These are phyloP conservation scores for Heliconius cydno DNA, from an alignment of 2,888 invertebrate species.

Conservation along the genomic window DNA sequence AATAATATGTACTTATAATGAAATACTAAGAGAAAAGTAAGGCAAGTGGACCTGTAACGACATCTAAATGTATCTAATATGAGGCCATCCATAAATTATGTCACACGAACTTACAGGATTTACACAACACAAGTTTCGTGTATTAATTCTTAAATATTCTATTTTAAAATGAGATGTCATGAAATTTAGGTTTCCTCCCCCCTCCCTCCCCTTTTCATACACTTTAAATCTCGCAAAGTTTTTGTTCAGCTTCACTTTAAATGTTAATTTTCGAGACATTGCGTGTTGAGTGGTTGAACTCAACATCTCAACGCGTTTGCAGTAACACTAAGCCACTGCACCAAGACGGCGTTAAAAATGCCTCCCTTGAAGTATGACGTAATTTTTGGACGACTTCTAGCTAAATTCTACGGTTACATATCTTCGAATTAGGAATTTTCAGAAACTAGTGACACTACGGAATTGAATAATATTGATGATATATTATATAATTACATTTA, in stretches of 20 bases:
- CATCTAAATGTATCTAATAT: constrained; percentile 37
- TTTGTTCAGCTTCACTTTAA: no score
- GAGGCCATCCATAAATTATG: background rate
- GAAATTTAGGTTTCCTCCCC: background rate
- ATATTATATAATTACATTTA: background rate
- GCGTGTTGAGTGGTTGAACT: no score
- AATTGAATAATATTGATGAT: background rate
- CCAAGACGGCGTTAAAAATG: no score
- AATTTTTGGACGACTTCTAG: constrained; percentile 15
- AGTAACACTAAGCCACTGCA: no score
- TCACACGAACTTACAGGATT: background rate
- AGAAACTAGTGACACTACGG: background rate
- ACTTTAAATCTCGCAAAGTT: no score
- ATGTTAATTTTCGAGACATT: no score
- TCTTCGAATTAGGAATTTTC: background rate
- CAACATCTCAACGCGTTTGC: no score
- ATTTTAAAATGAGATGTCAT: background rate
- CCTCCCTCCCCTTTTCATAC: background rate
- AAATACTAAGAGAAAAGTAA: constrained; percentile 57
- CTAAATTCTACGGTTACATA: constrained; percentile 11
- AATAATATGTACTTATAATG: constrained; percentile 39
- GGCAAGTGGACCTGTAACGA: constrained; percentile 75
- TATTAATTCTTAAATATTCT: no score
- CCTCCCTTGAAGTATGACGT: background rate
- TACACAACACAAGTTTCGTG: background rate